Evolutionary conservation across 2,113 vertebrate species (phyloP).

Genomic region (Cephalopholis sonnerati): DNA sequence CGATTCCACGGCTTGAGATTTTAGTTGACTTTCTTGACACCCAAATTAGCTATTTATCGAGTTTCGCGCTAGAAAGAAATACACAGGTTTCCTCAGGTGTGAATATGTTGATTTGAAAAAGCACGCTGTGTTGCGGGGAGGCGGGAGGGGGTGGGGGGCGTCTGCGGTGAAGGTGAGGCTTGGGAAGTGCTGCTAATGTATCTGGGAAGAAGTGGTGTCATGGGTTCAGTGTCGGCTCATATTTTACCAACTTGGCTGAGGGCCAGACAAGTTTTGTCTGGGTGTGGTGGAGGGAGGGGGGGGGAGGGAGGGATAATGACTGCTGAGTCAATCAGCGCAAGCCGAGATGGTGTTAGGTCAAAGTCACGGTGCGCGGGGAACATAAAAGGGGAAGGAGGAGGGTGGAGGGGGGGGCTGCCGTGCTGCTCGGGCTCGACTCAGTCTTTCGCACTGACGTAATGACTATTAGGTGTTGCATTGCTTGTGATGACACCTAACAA

Average conservation of each 20-base stretch:
- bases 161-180: constrained; percentile 53
- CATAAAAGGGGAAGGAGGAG: not conserved
- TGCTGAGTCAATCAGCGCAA: constrained; percentile 68
- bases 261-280: constrained; percentile 74
- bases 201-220: constrained; percentile 54
- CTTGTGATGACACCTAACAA: constrained; percentile 45
- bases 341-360: constrained; percentile 57
- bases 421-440: not conserved
- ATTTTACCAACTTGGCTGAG: constrained; percentile 69
- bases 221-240: constrained; percentile 63
- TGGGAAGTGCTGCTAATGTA: constrained; percentile 51
- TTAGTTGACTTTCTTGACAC: constrained; percentile 49
- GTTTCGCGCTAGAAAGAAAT: constrained; percentile 34
- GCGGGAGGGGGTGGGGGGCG: not conserved
- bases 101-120: constrained; percentile 63
- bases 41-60: constrained; percentile 33
- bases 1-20: not conserved
- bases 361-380: constrained; percentile 23
- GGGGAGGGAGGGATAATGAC: constrained; percentile 57
- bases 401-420: not conserved
- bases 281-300: not conserved
- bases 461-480: constrained; percentile 39
- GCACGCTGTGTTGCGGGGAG: not conserved
- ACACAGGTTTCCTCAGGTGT: constrained; percentile 45
- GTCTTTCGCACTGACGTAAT: constrained; percentile 33